Conservation (phyloP, 2,888 invertebrate genomes). For the Uropetala carovei region DNA sequence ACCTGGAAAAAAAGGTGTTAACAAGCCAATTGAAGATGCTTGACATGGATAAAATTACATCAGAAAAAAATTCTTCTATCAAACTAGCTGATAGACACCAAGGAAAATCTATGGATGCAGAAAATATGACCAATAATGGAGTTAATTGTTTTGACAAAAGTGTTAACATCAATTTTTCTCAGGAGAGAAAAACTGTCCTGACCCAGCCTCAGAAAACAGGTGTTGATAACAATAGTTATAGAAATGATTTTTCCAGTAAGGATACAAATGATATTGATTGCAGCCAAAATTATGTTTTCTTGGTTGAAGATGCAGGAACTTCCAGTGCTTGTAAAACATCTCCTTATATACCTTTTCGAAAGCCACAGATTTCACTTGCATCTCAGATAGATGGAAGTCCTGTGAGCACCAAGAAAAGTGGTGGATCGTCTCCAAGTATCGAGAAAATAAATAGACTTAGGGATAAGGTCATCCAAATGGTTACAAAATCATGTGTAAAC, state of each 20-base stretch:
- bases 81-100: neutral
- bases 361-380: neutral
- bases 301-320: neutral
- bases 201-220: neutral
- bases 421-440: constrained; percentile 70
- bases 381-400: neutral
- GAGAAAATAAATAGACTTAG: constrained; percentile 73
- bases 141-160: neutral
- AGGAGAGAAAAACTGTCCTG: neutral
- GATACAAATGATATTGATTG: neutral
- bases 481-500: constrained; percentile 68
- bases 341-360: neutral
- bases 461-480: constrained; percentile 74
- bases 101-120: neutral
- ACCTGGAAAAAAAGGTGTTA: constrained; percentile 37
- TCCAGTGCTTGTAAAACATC: neutral
- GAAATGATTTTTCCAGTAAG: neutral
- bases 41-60: neutral
- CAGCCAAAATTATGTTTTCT: neutral
- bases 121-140: neutral
- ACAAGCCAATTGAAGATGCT: neutral
- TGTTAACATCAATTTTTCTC: neutral
- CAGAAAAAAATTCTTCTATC: neutral
- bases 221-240: neutral
- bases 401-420: neutral